Evolutionary conservation across 2,797 vertebrate genomes (phyloP).

Genomic region (Euthynnus affinis): DNA sequence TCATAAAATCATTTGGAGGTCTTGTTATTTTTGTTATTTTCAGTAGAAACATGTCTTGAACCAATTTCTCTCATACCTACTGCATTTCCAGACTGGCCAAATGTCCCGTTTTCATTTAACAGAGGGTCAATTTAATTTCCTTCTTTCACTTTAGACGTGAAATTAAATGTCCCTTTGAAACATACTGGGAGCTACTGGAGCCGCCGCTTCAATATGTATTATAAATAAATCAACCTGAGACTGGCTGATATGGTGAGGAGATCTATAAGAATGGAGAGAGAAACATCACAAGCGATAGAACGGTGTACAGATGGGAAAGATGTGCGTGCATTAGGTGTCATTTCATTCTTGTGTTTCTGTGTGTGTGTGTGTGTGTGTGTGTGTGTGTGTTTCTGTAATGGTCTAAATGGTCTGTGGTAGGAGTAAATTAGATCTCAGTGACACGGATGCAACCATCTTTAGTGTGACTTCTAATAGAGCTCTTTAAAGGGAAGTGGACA

Average conservation of each 20-base stretch:
- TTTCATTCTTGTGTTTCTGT: constrained; percentile 55
- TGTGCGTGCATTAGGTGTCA: constrained; percentile 71
- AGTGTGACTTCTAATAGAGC: constrained; percentile 84
- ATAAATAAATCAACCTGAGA: constrained; percentile 75
- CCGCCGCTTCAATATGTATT: constrained; percentile 59
- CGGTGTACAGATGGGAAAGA: constrained; percentile 63
- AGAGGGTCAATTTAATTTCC: constrained; percentile 73
- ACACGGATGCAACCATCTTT: constrained; percentile 75
- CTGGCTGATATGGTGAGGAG: constrained; percentile 58
- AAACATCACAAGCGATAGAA: constrained; percentile 70
- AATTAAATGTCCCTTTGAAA: constrained; percentile 77
- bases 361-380: constrained; percentile 11
- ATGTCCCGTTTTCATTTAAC: constrained; percentile 63
- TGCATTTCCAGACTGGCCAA: constrained; percentile 38
- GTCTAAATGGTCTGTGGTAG: constrained; percentile 82
- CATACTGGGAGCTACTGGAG: constrained; percentile 52
- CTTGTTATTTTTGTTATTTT: constrained; percentile 1
- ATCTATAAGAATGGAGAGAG: constrained; percentile 66
- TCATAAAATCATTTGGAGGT: constrained; percentile 2
- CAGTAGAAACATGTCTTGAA: constrained; percentile 12
- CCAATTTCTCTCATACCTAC: constrained; percentile 15
- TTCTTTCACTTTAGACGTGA: constrained; percentile 71
- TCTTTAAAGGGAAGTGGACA: constrained; percentile 86
- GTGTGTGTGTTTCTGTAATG: constrained; percentile 64
- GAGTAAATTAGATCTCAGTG: constrained; percentile 85